Percentiles rank a stretch among this genome's conserved stretches.
Evolutionary conservation across 2,888 invertebrate genomes (phyloP).

Genomic region (Hecatera dysodea): DNA sequence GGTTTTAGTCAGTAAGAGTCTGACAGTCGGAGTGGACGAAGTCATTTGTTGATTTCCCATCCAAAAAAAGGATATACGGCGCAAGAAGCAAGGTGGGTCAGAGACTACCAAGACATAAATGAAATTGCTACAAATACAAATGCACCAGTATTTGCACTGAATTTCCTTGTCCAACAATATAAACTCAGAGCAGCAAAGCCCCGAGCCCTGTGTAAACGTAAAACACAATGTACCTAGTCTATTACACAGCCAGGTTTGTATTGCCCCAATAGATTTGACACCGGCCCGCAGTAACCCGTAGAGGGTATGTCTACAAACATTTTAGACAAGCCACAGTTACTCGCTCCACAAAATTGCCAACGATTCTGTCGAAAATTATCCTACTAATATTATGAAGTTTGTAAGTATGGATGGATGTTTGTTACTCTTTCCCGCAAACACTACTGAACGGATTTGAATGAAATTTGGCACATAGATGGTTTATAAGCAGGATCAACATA

Average conservation of each 20-base stretch:
- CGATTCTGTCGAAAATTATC: slow-evolving; percentile 30
- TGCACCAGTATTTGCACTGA: neutral
- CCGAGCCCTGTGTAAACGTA: neutral
- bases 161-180: neutral
- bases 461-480: too few species aligned
- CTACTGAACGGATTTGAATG: too few species aligned
- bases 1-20: too few species aligned
- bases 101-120: too few species aligned
- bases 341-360: slow-evolving; percentile 27
- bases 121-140: too few species aligned
- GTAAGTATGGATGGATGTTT: too few species aligned
- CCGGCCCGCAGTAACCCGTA: slow-evolving; percentile 8
- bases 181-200: neutral
- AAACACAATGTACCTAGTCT: slow-evolving; percentile 4
- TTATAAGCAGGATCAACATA: too few species aligned
- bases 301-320: slow-evolving; percentile 44
- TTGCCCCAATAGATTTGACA: slow-evolving; percentile 31
- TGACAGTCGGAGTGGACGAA: too few species aligned
- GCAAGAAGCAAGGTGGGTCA: too few species aligned
- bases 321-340: slow-evolving; percentile 43
- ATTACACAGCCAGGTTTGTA: slow-evolving; percentile 5
- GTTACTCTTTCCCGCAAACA: too few species aligned
- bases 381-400: slow-evolving; percentile 11
- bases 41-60: too few species aligned
- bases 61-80: too few species aligned